phyloP scores from a whole-genome alignment of 2,113 vertebrate species.

The Halcyon senegalensis region DNA sequence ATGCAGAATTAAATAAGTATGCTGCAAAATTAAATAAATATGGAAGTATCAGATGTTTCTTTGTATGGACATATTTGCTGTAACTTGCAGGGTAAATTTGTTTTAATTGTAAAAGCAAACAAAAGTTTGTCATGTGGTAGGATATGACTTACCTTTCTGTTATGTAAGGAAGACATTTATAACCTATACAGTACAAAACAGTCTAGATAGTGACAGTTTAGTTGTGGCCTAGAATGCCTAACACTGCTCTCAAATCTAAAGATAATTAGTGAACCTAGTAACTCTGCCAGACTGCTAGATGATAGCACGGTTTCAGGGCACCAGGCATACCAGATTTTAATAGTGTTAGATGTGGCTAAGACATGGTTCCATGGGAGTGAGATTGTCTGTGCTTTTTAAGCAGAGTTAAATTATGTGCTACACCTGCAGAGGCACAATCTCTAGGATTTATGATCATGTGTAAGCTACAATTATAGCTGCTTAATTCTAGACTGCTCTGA shows the following conservation, averaged over 20 bases:
- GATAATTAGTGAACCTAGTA: background rate
- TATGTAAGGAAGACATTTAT: background rate
- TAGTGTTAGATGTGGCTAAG: background rate
- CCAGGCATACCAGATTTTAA: background rate
- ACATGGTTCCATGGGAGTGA: background rate
- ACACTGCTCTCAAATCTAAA: background rate
- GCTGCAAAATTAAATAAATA: background rate
- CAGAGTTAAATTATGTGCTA: background rate
- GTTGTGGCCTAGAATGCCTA: background rate
- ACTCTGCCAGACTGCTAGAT: background rate
- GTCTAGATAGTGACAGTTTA: background rate
- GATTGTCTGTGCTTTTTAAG: background rate
- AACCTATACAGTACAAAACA: background rate
- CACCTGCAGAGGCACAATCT: background rate
- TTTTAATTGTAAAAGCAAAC: background rate
- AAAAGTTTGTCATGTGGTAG: background rate
- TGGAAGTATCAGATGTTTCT: background rate
- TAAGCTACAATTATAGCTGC: background rate
- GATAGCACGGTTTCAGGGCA: background rate
- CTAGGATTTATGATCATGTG: background rate
- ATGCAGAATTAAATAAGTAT: background rate
- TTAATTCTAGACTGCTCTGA: background rate
- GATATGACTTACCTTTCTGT: background rate
- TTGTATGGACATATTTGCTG: background rate
- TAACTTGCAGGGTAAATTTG: background rate